Base-by-base conservation (phyloP, 2,888 invertebrate genomes). In the Odontothrips loti region DNA sequence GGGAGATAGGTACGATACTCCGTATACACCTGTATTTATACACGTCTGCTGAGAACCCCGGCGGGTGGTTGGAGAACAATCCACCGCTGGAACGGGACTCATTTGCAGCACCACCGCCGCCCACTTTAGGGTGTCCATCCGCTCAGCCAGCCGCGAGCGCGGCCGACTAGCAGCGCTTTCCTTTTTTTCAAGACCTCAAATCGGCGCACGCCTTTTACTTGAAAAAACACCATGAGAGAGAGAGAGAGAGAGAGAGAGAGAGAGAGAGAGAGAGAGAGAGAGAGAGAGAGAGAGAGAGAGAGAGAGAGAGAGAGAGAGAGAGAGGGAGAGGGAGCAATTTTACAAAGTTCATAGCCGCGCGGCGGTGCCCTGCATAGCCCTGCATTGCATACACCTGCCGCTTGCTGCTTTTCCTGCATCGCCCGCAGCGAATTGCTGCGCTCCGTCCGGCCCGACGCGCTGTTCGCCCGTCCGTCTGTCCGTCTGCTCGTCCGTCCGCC, bases 301-400 rank as follows among this genome's bases (percentile, higher is more conserved):
- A 43, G 34, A 43, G 34, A 43, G 34, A 6, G 34, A 43, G 3
- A 43, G 6, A 6, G 34, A 43, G 34, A 58, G 17, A 58, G 20
- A 15, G n/a, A 17, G 58, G 58, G 58, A 58, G 15, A 6, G 20
- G 68, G 27, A 9, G 68, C 68, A 75, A 75, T 75, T 75, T 75
- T 23, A 75, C 68, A 23, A 27, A 27, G 68, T 75, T 75, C 68
- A 75, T 75, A 75, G 68, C 68, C 68, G 23, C 34, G 58, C 58
- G 20, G 34, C 34, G 6, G 34, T 6, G 34, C 34, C 34, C 34
- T 6, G 34, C 34, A 43, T 43, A 43, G 23, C 68, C 68, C 68
- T 75, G 68, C 68, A 75, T 75, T 23, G 68, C 68, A 75, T 75
- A 75, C 68, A 75, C 68, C 68, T 75, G 68, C 68, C 23, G 58